Percentiles rank a stretch among this genome's conserved stretches.
phyloP scores from a whole-genome alignment of 2,888 invertebrate species.

The Tuta absoluta region DNA sequence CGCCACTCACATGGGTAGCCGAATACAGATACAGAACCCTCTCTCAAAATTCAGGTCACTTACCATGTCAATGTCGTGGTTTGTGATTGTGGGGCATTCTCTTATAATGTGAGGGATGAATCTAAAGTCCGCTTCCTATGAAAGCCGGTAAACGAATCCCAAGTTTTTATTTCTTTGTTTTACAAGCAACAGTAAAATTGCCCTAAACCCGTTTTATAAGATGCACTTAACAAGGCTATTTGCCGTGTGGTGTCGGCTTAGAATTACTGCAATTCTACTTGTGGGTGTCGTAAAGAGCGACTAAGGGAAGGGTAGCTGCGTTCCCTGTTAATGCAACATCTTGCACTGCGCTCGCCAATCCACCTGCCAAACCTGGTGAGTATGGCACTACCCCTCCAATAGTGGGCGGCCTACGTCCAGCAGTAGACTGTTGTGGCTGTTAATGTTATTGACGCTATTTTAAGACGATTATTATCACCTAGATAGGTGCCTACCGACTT shows the following conservation, averaged over 20 bases:
- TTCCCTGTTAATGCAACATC: no score
- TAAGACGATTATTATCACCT: not conserved
- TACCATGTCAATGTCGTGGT: slow-evolving; percentile 50
- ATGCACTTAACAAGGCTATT: slow-evolving; percentile 41
- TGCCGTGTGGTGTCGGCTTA: no score
- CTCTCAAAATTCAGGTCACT: not conserved
- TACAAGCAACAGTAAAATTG: slow-evolving; percentile 48
- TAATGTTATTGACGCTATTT: not conserved
- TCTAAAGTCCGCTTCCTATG: slow-evolving; percentile 68
- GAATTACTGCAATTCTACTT: no score
- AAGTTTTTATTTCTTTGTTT: slow-evolving; percentile 70
- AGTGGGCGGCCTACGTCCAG: no score
- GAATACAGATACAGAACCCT: slow-evolving; percentile 7
- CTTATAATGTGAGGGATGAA: slow-evolving; percentile 70
- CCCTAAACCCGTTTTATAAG: slow-evolving; percentile 46
- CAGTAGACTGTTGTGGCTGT: no score
- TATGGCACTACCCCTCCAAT: no score
- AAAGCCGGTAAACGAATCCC: slow-evolving; percentile 65
- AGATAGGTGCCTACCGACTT: no score
- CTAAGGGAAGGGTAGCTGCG: no score
- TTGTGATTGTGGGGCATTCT: slow-evolving; percentile 59
- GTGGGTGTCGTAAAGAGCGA: no score
- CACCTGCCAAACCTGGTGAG: no score
- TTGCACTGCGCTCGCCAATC: no score
- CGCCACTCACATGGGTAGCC: no score